A percentile compares a stretch with the other conserved stretches of the same genome.
Conservation (phyloP, 2,113 vertebrate species). For the Hylia prasina region DNA sequence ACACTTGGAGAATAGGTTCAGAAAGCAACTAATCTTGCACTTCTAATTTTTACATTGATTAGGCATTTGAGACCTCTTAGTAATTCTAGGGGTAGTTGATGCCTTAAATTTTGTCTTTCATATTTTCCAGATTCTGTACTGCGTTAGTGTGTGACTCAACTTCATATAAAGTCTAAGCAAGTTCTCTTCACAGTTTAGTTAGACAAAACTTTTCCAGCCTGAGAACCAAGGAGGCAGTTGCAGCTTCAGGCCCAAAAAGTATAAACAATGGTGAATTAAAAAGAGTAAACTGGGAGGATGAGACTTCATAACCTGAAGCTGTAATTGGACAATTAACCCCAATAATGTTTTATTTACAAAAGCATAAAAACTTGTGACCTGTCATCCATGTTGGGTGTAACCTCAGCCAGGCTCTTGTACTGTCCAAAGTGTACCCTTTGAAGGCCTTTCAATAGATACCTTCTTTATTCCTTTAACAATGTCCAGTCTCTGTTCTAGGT, state of each 20-base stretch:
- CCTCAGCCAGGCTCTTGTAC: background rate
- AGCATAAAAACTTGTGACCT: background rate
- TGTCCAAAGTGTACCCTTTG: background rate
- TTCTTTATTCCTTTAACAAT: background rate
- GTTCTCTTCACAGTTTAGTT: background rate
- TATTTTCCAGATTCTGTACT: background rate
- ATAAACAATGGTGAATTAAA: background rate
- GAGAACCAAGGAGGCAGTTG: background rate
- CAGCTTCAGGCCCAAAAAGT: background rate
- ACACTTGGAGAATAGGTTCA: background rate
- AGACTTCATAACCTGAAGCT: background rate
- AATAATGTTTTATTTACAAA: background rate
- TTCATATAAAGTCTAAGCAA: background rate
- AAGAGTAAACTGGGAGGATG: background rate
- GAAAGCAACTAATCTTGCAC: background rate
- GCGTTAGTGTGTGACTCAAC: background rate
- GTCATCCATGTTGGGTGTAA: background rate
- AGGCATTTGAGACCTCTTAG: background rate
- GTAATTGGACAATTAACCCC: background rate
- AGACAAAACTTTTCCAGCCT: background rate
- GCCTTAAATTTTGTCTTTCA: background rate
- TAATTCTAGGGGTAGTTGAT: background rate
- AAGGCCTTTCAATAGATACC: background rate
- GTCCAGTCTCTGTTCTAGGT: background rate
- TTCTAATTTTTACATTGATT: background rate